Evolutionary conservation across 1,140 invertebrate species (phyloP).

Genomic region (Psix sp.): DNA sequence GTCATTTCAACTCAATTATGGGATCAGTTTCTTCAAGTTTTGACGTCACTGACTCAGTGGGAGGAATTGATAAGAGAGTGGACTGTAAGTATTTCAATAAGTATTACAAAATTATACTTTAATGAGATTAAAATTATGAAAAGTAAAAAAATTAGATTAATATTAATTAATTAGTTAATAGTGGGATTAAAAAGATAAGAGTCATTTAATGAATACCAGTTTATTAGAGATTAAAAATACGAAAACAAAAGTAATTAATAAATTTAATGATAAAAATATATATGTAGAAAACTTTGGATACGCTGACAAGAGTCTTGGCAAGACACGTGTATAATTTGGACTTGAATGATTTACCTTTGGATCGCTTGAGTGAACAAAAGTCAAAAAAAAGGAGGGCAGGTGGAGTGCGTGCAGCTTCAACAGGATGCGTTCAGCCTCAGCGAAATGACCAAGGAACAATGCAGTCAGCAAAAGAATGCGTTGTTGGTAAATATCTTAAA

Average conservation of each 20-base stretch:
- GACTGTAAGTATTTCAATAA: conserved; percentile 83
- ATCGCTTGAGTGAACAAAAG: conserved; percentile 90
- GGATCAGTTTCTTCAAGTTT: conserved; percentile 94
- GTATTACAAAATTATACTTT: background rate
- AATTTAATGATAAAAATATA: background rate
- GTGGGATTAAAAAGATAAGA: too few relatives aligned
- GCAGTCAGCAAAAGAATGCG: conserved; percentile 66
- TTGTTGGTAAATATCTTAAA: conserved; percentile 31
- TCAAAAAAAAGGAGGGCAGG: conserved; percentile 81
- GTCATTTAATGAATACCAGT: too few relatives aligned
- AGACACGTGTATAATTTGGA: conserved; percentile 95
- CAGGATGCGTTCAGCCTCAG: conserved; percentile 71
- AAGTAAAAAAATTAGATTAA: background rate
- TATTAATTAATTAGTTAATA: too few relatives aligned
- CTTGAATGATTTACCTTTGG: conserved; percentile 91
- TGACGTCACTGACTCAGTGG: conserved; percentile 94
- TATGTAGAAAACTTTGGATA: conserved; percentile 95
- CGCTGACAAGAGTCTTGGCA: conserved; percentile 93
- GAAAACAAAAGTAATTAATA: too few relatives aligned
- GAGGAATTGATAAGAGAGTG: conserved; percentile 97
- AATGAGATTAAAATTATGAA: too few relatives aligned
- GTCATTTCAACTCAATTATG: conserved; percentile 91
- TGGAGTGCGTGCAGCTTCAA: conserved; percentile 72
- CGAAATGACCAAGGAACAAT: conserved; percentile 72
- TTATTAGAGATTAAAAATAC: too few relatives aligned